phyloP scores from a whole-genome alignment of 2,113 vertebrate species.

The Cynocephalus volans region DNA sequence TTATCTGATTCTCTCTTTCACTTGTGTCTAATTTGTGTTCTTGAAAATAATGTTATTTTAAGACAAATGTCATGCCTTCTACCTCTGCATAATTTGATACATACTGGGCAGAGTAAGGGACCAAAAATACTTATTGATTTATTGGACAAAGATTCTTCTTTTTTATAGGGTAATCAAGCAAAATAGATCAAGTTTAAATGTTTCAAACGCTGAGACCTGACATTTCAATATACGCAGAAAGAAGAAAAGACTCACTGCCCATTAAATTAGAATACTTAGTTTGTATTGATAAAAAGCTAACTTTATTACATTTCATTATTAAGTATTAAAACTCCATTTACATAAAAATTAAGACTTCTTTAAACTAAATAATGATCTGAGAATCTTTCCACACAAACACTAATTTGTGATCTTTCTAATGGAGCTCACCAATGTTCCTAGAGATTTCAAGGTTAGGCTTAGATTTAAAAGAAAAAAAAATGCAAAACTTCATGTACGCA shows the following conservation, averaged over 20 bases:
- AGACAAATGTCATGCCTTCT: neutral
- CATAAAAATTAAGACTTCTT: neutral
- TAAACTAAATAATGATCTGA: neutral
- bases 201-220: neutral
- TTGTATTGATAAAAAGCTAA: neutral
- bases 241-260: neutral
- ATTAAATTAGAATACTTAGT: neutral
- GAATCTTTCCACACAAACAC: neutral
- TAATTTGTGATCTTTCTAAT: conserved; percentile 20
- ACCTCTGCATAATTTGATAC: neutral
- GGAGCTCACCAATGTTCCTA: neutral
- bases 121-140: neutral
- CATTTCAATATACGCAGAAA: neutral
- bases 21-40: neutral
- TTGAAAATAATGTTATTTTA: conserved; percentile 17
- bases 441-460: neutral
- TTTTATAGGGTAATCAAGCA: neutral
- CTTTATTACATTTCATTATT: neutral
- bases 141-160: neutral
- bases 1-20: neutral
- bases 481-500: neutral
- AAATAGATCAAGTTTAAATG: neutral
- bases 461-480: neutral
- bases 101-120: neutral
- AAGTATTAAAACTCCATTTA: neutral